Evolutionary conservation across 2,113 vertebrate genomes (phyloP).

Genomic region (Pao palembangensis): DNA sequence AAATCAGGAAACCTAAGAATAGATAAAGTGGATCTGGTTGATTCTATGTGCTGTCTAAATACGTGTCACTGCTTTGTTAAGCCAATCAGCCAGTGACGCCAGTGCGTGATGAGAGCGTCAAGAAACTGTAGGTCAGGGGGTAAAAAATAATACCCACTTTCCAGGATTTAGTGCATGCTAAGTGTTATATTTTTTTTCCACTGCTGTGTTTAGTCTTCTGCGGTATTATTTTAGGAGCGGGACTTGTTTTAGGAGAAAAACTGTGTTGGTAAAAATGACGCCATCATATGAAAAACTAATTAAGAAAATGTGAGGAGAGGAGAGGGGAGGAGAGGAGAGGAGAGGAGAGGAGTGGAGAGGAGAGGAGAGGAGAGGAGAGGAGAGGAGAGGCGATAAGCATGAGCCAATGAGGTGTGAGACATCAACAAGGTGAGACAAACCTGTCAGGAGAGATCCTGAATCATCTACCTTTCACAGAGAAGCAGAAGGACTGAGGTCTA

Average conservation of each 20-base stretch:
- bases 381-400: too few relatives aligned
- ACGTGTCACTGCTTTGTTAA: conserved; percentile 43
- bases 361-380: too few relatives aligned
- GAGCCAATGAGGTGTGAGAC: too few relatives aligned
- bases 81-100: conserved; percentile 55
- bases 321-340: too few relatives aligned
- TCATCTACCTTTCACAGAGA: too few relatives aligned
- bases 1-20: conserved; percentile 14
- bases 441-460: too few relatives aligned
- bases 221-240: neutral
- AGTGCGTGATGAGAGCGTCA: conserved; percentile 20
- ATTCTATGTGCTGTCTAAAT: conserved; percentile 18
- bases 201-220: neutral
- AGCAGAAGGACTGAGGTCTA: too few relatives aligned
- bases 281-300: neutral
- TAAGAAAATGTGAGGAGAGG: too few relatives aligned
- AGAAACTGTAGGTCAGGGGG: conserved; percentile 26
- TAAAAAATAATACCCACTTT: conserved; percentile 23
- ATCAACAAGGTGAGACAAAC: too few relatives aligned
- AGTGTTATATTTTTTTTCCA: conserved; percentile 1
- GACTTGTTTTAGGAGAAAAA: neutral
- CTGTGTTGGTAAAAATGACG: neutral
- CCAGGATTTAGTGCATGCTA: conserved; percentile 6
- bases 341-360: too few relatives aligned
- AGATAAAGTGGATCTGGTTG: conserved; percentile 24